Conservation (phyloP, 2,113 vertebrate species). For the Epinephelus moara region DNA sequence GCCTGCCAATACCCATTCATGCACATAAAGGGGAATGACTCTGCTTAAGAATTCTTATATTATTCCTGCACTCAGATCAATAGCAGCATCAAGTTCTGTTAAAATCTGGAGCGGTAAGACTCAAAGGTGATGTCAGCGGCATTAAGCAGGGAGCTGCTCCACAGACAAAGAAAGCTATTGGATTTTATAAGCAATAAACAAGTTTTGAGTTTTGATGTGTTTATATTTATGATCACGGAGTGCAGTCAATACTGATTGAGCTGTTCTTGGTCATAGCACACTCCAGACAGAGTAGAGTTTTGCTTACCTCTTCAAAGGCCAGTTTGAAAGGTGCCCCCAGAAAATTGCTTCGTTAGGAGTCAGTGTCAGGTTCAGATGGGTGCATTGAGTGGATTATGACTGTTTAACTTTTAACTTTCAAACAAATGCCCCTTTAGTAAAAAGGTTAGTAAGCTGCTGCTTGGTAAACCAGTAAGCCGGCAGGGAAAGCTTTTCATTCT, state of each 20-base stretch:
- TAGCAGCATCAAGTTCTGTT: conserved; percentile 49
- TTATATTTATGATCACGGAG: conserved; percentile 23
- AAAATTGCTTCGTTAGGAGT: not conserved
- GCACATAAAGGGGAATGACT: conserved; percentile 65
- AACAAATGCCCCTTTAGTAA: not conserved
- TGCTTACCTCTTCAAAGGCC: not conserved
- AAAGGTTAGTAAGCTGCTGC: not conserved
- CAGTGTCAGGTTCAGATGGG: not conserved
- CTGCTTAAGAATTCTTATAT: conserved; percentile 42
- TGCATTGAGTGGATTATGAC: not conserved
- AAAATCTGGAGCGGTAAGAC: conserved; percentile 17
- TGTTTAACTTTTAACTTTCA: not conserved
- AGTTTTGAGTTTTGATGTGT: conserved; percentile 29
- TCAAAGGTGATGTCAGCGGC: conserved; percentile 51
- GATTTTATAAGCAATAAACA: conserved; percentile 40
- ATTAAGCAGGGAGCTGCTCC: conserved; percentile 31
- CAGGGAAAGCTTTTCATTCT: not conserved
- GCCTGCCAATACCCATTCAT: conserved; percentile 51
- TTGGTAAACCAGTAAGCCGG: not conserved
- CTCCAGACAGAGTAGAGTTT: not conserved
- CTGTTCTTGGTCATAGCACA: not conserved
- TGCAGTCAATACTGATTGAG: conserved; percentile 24
- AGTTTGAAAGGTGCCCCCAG: not conserved
- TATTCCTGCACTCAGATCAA: conserved; percentile 60
- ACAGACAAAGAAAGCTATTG: conserved; percentile 27